A percentile compares a stretch with the other conserved stretches of the same genome.
phyloP scores from a whole-genome alignment of 2,888 invertebrate species.

The Antheraea yamamai region DNA sequence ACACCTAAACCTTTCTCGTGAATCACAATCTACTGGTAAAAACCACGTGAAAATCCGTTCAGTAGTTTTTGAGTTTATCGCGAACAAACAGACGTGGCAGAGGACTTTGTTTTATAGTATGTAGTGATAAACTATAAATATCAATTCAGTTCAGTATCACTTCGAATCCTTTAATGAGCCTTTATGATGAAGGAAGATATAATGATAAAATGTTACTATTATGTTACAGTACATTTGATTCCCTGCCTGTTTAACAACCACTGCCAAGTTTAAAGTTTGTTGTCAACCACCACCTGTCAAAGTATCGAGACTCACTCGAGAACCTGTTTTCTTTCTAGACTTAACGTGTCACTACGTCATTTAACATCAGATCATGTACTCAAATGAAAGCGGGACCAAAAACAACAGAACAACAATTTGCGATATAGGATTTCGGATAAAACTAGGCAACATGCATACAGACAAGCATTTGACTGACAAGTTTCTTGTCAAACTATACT shows the following conservation, averaged over 20 bases:
- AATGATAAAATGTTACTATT: no score
- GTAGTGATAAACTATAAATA: no score
- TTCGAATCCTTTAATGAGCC: no score
- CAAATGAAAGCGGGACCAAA: not conserved
- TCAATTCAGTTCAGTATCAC: no score
- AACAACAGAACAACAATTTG: not conserved
- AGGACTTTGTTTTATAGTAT: no score
- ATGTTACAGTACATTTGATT: not conserved
- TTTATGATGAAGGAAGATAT: no score
- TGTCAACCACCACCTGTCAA: not conserved
- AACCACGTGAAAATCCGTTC: no score
- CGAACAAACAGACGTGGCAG: no score
- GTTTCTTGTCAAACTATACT: not conserved
- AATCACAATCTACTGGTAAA: no score
- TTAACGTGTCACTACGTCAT: not conserved
- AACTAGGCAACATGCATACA: not conserved
- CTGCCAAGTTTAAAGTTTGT: not conserved
- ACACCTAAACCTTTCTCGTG: no score
- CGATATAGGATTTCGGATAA: not conserved
- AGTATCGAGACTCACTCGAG: not conserved
- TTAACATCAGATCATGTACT: not conserved
- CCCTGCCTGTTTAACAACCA: not conserved
- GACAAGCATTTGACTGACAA: not conserved
- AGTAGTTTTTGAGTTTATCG: no score
- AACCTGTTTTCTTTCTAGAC: not conserved